Evolutionary conservation across 2,888 invertebrate genomes (phyloP), one percentile per base, ranked within the genome.

Genomic region (Diploptera punctata): DNA sequence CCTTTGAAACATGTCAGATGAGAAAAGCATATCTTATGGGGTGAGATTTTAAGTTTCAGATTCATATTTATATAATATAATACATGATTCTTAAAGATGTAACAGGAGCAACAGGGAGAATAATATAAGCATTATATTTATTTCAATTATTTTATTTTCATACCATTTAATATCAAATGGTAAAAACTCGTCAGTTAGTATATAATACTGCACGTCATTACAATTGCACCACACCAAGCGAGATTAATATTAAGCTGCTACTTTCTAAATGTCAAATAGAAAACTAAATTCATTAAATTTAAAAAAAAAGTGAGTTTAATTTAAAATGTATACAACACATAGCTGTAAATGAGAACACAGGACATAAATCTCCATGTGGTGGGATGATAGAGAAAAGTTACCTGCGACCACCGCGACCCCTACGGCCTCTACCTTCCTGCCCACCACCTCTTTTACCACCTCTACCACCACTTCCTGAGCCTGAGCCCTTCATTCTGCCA

Each of bases 151-250:
- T 33, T 33, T 33, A 33, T 57, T 24, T 57, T 29, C n/a, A n/a
- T 57, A 57, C 57, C 57, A 57, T 5, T 57, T 24, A 57, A 57
- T 57, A 57, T 57, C 57, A 57, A 29, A 57, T 57, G 57, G 29
- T 31, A 57, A 29, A 57, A 57, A 57, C 21, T 52, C 24, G 24
- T 13, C n/a, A 57, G n/a, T 24, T 21, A 57, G 29, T 21, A 57
- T 10, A 29, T 13, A 57, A 57, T 29, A 57, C n/a, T 57, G n/a
- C 16, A 57, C 57, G n/a, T 57, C 29, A 57, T 13, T 29, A 57
- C 57, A 57, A 24, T 24, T 29, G 21, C 57, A 57, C 57, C 57
- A 57, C 29, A 57, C 57, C 57, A 29, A 57, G 29, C 26, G 13
- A 2, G 13, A 26, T 21, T 21, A 26, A 16, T 16, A 29, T 0